phyloP scores from a whole-genome alignment of 2,888 invertebrate species.

The Dichetophora obliterata region DNA sequence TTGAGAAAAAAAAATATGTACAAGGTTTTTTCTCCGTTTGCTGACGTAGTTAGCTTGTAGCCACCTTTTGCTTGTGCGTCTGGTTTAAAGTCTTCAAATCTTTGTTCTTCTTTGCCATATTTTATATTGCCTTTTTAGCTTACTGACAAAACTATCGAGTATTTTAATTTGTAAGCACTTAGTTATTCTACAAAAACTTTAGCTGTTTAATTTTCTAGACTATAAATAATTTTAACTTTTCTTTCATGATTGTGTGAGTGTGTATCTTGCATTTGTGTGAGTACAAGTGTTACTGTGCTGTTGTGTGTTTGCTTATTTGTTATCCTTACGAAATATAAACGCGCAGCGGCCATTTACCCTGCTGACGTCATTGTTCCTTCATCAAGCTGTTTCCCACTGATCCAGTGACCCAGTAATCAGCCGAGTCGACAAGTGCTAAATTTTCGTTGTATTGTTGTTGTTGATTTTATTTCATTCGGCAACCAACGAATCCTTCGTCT shows the following conservation, averaged over 20 bases:
- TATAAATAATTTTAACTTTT: neutral
- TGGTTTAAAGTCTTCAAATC: too few relatives aligned
- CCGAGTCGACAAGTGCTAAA: constrained; percentile 17
- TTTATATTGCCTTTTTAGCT: neutral
- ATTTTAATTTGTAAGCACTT: too few relatives aligned
- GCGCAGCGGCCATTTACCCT: constrained; percentile 58
- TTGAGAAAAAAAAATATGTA: too few relatives aligned
- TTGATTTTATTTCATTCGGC: neutral
- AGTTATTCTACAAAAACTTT: neutral
- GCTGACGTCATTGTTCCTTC: constrained; percentile 57
- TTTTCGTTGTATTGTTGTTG: constrained; percentile 24
- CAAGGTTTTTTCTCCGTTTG: too few relatives aligned
- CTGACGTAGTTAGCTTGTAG: too few relatives aligned
- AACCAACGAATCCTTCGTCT: constrained; percentile 30
- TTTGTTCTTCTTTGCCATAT: neutral
- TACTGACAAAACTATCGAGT: too few relatives aligned
- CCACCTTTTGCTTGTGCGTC: too few relatives aligned
- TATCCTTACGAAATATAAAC: constrained; percentile 45
- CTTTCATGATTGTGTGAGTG: too few relatives aligned
- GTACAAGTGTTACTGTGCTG: neutral
- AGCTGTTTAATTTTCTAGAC: neutral
- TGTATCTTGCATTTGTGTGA: neutral
- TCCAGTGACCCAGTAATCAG: constrained; percentile 53
- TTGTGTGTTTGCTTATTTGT: constrained; percentile 36
- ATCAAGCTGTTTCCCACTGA: constrained; percentile 9